Conservation (phyloP, 2,888 invertebrate species). For the Caenorhabditis zanzibari region DNA sequence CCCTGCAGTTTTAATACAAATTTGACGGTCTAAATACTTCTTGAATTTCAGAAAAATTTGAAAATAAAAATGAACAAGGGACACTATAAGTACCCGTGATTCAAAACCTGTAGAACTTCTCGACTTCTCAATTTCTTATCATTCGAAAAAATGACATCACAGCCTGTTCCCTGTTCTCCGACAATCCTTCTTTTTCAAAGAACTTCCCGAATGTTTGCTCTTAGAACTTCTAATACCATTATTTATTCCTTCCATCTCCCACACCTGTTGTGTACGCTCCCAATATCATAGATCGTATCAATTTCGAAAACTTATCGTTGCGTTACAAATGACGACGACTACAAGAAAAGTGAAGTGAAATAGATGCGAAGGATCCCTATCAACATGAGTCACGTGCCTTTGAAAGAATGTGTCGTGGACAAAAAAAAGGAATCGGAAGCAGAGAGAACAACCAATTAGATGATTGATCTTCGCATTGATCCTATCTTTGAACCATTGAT, state of each 20-base stretch:
- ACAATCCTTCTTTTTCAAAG: slow-evolving; percentile 1
- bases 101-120: not conserved
- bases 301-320: slow-evolving; percentile 29
- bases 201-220: slow-evolving; percentile 46
- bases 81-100: not conserved
- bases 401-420: slow-evolving; percentile 17
- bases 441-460: slow-evolving; percentile 57
- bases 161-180: slow-evolving; percentile 48
- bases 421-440: not conserved
- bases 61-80: not conserved
- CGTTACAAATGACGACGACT: slow-evolving; percentile 28
- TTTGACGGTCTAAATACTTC: no score
- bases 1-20: no score
- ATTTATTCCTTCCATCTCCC: slow-evolving; percentile 23
- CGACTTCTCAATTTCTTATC: not conserved
- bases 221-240: slow-evolving; percentile 45
- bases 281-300: slow-evolving; percentile 63
- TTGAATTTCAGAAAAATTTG: not conserved
- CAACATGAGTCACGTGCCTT: slow-evolving; percentile 41
- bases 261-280: slow-evolving; percentile 12
- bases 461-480: slow-evolving; percentile 59
- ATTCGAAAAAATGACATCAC: slow-evolving; percentile 42
- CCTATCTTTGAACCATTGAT: slow-evolving; percentile 64
- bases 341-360: slow-evolving; percentile 17
- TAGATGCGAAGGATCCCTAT: slow-evolving; percentile 4